A percentile compares a stretch with the other conserved stretches of the same genome.
These are phyloP conservation scores for Leptinotarsa lineolata DNA, from an alignment of 1,140 invertebrate genomes.

Conservation along the genomic window DNA sequence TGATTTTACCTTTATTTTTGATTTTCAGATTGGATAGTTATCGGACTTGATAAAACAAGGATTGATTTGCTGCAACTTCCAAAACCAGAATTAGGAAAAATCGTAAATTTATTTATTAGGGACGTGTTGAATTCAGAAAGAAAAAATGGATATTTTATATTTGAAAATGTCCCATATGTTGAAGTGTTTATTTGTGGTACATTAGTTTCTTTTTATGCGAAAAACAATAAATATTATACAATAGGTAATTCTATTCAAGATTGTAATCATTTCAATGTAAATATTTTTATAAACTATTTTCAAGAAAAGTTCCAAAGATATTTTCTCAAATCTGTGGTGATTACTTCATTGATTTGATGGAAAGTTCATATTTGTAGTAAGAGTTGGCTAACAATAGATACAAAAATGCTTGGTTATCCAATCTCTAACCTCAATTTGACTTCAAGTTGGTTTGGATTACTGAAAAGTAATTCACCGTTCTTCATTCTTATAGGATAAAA, in stretches of 20 bases:
- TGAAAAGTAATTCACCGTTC: no score
- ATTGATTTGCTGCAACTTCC: background rate
- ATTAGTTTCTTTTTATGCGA: background rate
- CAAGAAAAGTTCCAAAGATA: no score
- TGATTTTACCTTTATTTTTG: no score
- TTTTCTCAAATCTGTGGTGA: no score
- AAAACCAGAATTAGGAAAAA: background rate
- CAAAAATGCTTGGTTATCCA: no score
- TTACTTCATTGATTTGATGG: no score
- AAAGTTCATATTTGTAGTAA: no score
- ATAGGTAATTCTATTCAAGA: background rate
- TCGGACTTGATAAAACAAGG: background rate
- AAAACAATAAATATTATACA: background rate
- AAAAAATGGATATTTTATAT: slow-evolving; percentile 11
- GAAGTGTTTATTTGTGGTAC: slow-evolving; percentile 7
- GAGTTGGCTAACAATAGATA: no score
- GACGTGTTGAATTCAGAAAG: background rate
- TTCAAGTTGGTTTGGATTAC: no score
- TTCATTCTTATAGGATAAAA: no score
- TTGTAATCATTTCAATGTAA: background rate
- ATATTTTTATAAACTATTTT: no score
- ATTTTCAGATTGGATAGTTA: slow-evolving; percentile 24
- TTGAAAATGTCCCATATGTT: background rate
- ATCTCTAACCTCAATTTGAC: no score
- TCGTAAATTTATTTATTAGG: background rate